phyloP scores from a whole-genome alignment of 2,888 invertebrate species.

The Troglohyphantes excavatus region DNA sequence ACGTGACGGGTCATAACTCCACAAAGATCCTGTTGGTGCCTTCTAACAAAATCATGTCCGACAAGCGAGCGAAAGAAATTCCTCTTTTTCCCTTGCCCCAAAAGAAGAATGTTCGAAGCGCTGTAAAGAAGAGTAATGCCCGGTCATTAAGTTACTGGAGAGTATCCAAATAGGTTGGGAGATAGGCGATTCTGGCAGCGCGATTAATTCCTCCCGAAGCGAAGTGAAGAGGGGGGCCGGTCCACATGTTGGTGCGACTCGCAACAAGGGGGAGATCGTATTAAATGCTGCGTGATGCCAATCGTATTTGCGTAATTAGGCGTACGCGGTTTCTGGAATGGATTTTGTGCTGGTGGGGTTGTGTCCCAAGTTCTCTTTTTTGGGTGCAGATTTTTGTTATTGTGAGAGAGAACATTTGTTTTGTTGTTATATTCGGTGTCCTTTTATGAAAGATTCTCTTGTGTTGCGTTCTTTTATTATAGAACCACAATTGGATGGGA shows the following conservation, averaged over 20 bases:
- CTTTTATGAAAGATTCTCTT: not conserved
- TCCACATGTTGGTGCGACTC: conserved; percentile 55
- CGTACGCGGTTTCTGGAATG: conserved; percentile 24
- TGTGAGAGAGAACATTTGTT: not conserved
- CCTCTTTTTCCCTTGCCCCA: not conserved
- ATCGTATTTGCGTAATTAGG: conserved; percentile 63
- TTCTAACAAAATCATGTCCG: conserved; percentile 55
- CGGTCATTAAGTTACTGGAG: conserved; percentile 70
- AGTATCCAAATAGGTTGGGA: conserved; percentile 68
- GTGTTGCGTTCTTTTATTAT: not conserved
- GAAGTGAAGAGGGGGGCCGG: conserved; percentile 12
- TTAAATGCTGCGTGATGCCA: conserved; percentile 59
- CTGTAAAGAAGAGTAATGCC: conserved; percentile 70
- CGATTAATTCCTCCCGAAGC: conserved; percentile 55
- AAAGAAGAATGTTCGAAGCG: conserved; percentile 44
- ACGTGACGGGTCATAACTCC: conserved; percentile 12
- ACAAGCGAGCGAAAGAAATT: conserved; percentile 37
- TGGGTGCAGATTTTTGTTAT: not conserved
- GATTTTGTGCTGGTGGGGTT: conserved; percentile 13
- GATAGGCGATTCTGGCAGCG: conserved; percentile 63
- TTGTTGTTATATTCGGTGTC: not conserved
- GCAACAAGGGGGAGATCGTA: conserved; percentile 53
- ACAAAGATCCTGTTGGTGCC: conserved; percentile 15
- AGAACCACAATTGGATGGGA: not conserved
- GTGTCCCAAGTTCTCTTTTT: conserved; percentile 2